Conservation (phyloP, 1,140 invertebrate genomes). For the Rhyacophila brunnea region DNA sequence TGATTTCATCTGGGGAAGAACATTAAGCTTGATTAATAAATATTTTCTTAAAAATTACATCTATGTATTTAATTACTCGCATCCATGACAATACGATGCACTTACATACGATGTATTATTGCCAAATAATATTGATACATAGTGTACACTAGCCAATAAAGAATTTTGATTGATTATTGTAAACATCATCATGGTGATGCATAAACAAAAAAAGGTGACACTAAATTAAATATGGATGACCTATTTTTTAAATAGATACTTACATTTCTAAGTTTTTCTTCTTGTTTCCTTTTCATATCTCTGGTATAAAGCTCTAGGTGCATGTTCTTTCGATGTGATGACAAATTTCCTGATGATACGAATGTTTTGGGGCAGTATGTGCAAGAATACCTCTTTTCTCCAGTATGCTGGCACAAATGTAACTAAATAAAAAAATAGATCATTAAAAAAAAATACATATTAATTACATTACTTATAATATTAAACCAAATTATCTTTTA, state of each 20-base stretch:
- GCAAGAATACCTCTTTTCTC: neutral
- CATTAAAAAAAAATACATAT: too few species aligned
- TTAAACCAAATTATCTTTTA: too few species aligned
- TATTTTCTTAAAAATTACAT: too few species aligned
- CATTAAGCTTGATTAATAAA: too few species aligned
- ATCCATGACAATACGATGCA: too few species aligned
- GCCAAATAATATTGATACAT: too few species aligned
- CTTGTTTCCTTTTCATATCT: neutral
- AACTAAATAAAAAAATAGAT: slow-evolving; percentile 4
- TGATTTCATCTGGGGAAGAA: too few species aligned
- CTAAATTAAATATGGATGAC: too few species aligned
- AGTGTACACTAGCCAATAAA: neutral
- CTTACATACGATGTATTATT: too few species aligned
- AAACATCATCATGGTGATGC: neutral
- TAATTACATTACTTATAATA: too few species aligned
- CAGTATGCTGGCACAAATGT: slow-evolving; percentile 10
- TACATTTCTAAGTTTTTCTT: neutral
- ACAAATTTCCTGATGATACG: slow-evolving; percentile 4
- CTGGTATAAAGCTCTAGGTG: neutral
- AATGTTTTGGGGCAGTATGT: slow-evolving; percentile 3
- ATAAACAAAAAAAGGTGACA: neutral
- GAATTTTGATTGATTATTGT: neutral
- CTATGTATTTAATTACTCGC: too few species aligned
- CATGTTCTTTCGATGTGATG: slow-evolving; percentile 10
- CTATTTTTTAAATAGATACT: too few species aligned